Percentiles rank a stretch among this genome's conserved stretches.
Conservation (phyloP, 2,113 vertebrate genomes). For the Camelus bactrianus region DNA sequence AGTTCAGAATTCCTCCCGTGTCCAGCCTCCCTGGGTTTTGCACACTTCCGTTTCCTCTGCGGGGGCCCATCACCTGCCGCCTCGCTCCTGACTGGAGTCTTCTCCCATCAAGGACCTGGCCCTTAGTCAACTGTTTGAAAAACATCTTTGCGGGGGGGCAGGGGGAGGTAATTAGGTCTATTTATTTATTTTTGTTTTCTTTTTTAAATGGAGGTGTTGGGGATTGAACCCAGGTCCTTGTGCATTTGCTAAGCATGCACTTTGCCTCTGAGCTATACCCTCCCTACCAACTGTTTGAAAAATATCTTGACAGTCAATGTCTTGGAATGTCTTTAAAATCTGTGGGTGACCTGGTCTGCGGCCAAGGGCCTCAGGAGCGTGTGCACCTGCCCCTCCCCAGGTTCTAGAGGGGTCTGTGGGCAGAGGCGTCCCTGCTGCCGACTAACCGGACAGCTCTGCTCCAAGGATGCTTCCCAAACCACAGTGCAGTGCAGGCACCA, state of each 20-base stretch:
- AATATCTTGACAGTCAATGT: background rate
- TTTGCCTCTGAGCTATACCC: no score
- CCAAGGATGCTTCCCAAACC: background rate
- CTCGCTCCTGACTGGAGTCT: background rate
- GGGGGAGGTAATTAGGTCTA: no score
- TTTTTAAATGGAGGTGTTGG: no score
- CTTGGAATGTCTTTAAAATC: background rate
- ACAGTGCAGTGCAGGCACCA: no score
- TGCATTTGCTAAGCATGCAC: no score
- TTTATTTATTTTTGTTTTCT: no score
- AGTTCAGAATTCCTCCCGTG: fast-evolving
- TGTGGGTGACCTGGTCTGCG: fast-evolving
- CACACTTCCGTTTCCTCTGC: fast-evolving
- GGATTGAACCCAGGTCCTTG: no score
- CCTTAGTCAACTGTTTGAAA: background rate
- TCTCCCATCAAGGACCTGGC: background rate
- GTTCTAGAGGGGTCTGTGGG: background rate
- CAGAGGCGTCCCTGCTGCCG: background rate
- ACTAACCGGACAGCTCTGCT: fast-evolving
- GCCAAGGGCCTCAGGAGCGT: background rate
- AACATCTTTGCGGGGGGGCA: background rate
- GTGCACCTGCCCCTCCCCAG: fast-evolving
- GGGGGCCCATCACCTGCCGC: no score
- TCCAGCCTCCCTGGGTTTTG: background rate
- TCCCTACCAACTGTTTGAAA: background rate